phyloP scores from a whole-genome alignment of 2,888 invertebrate species.

The Synanthedon tipuliformis region DNA sequence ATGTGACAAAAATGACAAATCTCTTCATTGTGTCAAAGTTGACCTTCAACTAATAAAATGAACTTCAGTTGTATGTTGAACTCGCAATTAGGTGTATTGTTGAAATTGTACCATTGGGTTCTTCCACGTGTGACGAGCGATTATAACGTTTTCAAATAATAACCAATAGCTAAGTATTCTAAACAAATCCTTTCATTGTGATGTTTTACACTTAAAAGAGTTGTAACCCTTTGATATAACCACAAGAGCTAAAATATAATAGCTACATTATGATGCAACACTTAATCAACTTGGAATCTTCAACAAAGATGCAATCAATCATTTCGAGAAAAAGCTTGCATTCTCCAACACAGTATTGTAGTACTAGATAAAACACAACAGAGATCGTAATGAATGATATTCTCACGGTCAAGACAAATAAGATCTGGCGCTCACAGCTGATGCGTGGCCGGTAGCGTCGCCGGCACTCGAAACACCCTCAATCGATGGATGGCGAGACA shows the following conservation, averaged over 20 bases:
- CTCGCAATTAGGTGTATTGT: slow-evolving; percentile 3
- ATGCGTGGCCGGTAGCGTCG: slow-evolving; percentile 38
- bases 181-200: no score
- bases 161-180: no score
- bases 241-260: no score
- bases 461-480: slow-evolving; percentile 38
- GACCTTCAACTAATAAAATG: slow-evolving; percentile 4
- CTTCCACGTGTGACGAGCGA: no score
- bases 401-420: slow-evolving; percentile 63
- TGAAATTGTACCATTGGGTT: slow-evolving; percentile 5
- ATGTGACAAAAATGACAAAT: no score
- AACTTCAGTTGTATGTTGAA: slow-evolving; percentile 2
- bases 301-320: not conserved
- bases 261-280: no score
- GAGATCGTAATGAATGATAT: slow-evolving; percentile 26
- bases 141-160: no score
- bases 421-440: slow-evolving; percentile 56
- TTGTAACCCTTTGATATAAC: no score
- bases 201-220: no score
- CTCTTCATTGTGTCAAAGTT: not conserved
- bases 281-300: not conserved
- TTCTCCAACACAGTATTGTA: not conserved
- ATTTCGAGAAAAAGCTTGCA: not conserved
- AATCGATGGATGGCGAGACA: slow-evolving; percentile 32
- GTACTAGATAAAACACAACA: slow-evolving; percentile 23